A percentile compares a stretch with the other conserved stretches of the same genome.
These are phyloP conservation scores for Bellardia bayeri DNA, from an alignment of 2,888 invertebrate species.

Conservation along the genomic window DNA sequence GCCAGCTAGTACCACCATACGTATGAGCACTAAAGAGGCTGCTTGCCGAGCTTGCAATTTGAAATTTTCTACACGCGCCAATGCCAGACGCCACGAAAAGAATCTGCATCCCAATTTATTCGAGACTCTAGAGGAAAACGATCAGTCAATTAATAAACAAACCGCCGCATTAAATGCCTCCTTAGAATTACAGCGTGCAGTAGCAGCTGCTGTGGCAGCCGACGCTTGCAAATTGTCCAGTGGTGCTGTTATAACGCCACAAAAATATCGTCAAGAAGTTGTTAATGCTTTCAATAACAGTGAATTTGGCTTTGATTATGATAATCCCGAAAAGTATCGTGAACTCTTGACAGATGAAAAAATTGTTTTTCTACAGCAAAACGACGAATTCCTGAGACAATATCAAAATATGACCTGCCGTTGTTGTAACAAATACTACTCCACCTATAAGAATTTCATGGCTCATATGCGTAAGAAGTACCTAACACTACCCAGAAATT, in stretches of 20 bases:
- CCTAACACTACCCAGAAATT: conserved; percentile 82
- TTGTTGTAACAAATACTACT: conserved; percentile 83
- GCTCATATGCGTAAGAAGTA: conserved; percentile 84
- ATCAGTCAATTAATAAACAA: conserved; percentile 79
- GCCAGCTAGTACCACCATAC: conserved; percentile 74
- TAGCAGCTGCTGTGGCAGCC: conserved; percentile 77
- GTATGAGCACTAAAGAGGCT: conserved; percentile 79
- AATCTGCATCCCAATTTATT: conserved; percentile 84
- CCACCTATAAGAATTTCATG: conserved; percentile 84
- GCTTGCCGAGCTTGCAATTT: conserved; percentile 84
- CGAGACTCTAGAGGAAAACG: conserved; percentile 78
- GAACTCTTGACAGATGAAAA: conserved; percentile 82
- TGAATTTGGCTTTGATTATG: conserved; percentile 82
- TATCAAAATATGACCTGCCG: conserved; percentile 84
- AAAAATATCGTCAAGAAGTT: conserved; percentile 80
- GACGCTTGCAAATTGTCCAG: conserved; percentile 79
- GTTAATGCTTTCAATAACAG: conserved; percentile 80
- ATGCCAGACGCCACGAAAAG: conserved; percentile 84
- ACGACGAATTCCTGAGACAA: conserved; percentile 83
- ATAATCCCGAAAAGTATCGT: conserved; percentile 83
- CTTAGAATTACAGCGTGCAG: conserved; percentile 79
- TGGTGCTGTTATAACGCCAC: conserved; percentile 78
- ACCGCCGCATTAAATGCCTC: conserved; percentile 81
- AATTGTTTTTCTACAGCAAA: conserved; percentile 82
- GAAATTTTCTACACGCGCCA: conserved; percentile 84